Percentiles rank a stretch among this genome's conserved stretches.
Evolutionary conservation across 2,113 vertebrate genomes (phyloP).

Genomic region (Spilogale gracilis): DNA sequence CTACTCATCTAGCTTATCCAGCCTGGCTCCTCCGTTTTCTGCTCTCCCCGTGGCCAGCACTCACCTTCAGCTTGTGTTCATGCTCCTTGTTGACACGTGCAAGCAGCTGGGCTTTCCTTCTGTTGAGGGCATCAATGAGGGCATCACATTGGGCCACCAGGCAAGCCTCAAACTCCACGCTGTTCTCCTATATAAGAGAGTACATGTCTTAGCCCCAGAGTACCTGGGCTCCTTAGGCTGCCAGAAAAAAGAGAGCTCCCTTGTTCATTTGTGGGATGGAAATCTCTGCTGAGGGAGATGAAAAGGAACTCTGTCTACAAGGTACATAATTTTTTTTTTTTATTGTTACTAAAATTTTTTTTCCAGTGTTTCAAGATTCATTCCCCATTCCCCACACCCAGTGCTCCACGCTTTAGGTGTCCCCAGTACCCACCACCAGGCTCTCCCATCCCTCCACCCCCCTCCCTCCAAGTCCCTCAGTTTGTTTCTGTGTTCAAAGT

Average conservation of each 20-base stretch:
- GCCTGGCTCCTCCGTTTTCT: neutral
- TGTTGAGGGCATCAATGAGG: conserved; percentile 97
- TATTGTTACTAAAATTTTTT: too few relatives aligned
- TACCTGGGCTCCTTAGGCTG: fast-evolving
- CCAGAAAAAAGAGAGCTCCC: neutral
- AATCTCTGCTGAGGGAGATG: neutral
- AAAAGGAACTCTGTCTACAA: neutral
- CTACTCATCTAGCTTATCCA: neutral
- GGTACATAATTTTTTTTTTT: neutral
- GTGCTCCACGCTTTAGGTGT: too few relatives aligned
- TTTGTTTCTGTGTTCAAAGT: too few relatives aligned
- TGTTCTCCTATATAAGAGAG: conserved; percentile 93
- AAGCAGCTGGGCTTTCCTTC: conserved; percentile 97
- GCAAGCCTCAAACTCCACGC: conserved; percentile 98
- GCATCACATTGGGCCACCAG: conserved; percentile 99
- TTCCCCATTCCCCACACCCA: too few relatives aligned
- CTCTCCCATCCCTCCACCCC: too few relatives aligned
- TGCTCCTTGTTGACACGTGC: conserved; percentile 97
- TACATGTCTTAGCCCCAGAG: neutral
- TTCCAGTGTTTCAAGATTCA: too few relatives aligned
- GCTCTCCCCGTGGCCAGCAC: neutral
- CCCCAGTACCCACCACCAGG: too few relatives aligned
- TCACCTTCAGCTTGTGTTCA: conserved; percentile 98
- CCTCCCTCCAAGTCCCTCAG: too few relatives aligned
- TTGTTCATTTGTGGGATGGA: too few relatives aligned